Conservation (phyloP, 2,797 vertebrate genomes). For the Tragopan temminckii region DNA sequence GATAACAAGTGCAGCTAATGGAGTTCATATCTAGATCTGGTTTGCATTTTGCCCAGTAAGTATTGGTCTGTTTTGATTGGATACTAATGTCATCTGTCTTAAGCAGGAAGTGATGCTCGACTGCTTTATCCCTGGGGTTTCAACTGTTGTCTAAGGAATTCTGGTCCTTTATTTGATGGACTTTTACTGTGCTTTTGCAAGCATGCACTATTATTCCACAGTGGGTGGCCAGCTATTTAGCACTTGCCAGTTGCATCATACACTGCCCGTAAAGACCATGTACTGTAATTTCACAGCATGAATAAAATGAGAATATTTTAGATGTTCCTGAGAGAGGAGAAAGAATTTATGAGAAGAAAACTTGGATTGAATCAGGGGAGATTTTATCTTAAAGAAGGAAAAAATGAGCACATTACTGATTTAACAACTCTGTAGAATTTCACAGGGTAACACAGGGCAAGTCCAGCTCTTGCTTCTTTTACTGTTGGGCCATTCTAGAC, state of each 20-base stretch:
- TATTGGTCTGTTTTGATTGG: constrained; percentile 55
- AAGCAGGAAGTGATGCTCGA: constrained; percentile 79
- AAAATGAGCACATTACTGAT: background rate
- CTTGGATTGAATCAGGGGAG: background rate
- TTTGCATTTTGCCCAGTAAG: background rate
- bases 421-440: background rate
- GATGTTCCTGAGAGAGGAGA: background rate
- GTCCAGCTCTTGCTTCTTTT: background rate
- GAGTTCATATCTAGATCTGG: constrained; percentile 14
- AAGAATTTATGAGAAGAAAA: background rate
- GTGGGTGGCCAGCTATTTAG: constrained; percentile 64
- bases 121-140: constrained; percentile 76
- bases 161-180: constrained; percentile 68
- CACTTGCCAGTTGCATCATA: constrained; percentile 59
- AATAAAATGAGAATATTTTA: constrained; percentile 51
- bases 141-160: constrained; percentile 73
- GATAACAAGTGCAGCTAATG: constrained; percentile 61
- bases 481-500: background rate
- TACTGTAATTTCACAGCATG: constrained; percentile 54
- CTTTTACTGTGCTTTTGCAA: constrained; percentile 70
- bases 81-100: constrained; percentile 67
- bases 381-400: background rate
- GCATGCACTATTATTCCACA: constrained; percentile 61
- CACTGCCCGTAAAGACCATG: constrained; percentile 3
- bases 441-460: background rate